These are phyloP conservation scores for Ochotona princeps DNA, from an alignment of 2,113 vertebrate genomes.

Conservation along the genomic window DNA sequence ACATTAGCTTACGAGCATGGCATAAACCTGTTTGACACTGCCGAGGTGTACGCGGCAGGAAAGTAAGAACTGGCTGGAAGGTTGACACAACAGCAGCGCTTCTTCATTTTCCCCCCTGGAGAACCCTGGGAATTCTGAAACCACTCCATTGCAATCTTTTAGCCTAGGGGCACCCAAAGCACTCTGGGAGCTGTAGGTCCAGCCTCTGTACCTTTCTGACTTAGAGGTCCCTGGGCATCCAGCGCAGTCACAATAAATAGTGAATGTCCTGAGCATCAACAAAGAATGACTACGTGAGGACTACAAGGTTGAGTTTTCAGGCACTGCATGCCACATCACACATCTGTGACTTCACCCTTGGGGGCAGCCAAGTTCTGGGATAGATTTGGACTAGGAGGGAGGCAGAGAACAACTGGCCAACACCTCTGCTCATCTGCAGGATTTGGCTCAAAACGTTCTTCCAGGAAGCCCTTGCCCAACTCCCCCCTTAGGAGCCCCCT, in stretches of 20 bases:
- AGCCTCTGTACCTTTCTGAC: not conserved
- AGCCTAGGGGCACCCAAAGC: not conserved
- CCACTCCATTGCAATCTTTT: slow-evolving; percentile 7
- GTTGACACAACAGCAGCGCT: slow-evolving; percentile 33
- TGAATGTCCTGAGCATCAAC: not conserved
- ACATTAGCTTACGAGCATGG: slow-evolving; percentile 86
- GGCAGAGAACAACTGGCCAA: not conserved
- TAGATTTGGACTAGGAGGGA: not conserved
- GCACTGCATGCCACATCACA: not conserved
- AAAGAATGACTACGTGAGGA: not conserved
- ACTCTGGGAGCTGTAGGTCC: slow-evolving; percentile 56
- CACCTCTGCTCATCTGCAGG: slow-evolving; percentile 37
- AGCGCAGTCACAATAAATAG: slow-evolving; percentile 37
- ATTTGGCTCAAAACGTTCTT: slow-evolving; percentile 25
- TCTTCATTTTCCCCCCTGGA: slow-evolving; percentile 35
- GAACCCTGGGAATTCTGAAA: slow-evolving; percentile 51
- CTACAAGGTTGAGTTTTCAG: slow-evolving; percentile 44
- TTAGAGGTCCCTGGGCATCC: not conserved
- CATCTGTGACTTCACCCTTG: not conserved
- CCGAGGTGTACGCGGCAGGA: slow-evolving; percentile 85
- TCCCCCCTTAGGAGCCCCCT: not conserved
- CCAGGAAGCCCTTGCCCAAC: not conserved
- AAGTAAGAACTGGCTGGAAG: slow-evolving; percentile 68
- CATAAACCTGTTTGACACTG: slow-evolving; percentile 86
- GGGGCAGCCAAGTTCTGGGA: not conserved